These are phyloP conservation scores for Zosterops borbonicus DNA, from an alignment of 2,113 vertebrate genomes.

Conservation along the genomic window DNA sequence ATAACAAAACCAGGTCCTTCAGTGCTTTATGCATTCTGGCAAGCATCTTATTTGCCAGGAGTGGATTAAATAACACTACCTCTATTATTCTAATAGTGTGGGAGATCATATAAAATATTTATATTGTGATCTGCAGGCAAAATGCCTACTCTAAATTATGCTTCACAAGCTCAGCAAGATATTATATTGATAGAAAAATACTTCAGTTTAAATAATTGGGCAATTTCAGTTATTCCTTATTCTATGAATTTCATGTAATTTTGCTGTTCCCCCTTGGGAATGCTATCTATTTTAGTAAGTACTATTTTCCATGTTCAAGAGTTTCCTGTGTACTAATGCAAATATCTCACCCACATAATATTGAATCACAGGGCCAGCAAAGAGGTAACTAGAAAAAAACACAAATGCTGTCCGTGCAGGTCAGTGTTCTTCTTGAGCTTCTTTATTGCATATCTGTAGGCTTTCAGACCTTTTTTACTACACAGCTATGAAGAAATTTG, in stretches of 20 bases:
- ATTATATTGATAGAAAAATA: slow-evolving; percentile 47
- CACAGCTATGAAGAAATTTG: neutral
- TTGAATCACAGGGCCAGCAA: neutral
- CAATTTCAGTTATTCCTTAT: slow-evolving; percentile 50
- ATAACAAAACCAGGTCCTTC: neutral
- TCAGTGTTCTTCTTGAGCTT: neutral
- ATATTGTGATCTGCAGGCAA: slow-evolving; percentile 40
- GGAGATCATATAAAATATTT: slow-evolving; percentile 62
- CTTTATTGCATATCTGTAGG: neutral
- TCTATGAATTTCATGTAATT: neutral
- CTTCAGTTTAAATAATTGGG: slow-evolving; percentile 49
- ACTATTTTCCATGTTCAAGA: neutral
- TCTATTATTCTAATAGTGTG: slow-evolving; percentile 48
- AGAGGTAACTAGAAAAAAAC: neutral
- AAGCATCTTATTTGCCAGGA: slow-evolving; percentile 40
- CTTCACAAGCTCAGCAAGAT: slow-evolving; percentile 37
- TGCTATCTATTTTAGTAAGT: neutral
- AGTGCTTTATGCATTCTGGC: slow-evolving; percentile 32
- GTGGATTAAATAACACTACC: slow-evolving; percentile 54
- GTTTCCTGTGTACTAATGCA: neutral
- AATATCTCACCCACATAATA: neutral
- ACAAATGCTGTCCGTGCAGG: neutral
- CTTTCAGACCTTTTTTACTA: neutral
- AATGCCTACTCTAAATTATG: slow-evolving; percentile 39
- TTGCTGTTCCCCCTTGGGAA: slow-evolving; percentile 1